Percentiles rank a stretch among this genome's conserved stretches.
These are phyloP conservation scores for Coenonympha glycerion DNA, from an alignment of 2,888 invertebrate genomes.

Conservation along the genomic window DNA sequence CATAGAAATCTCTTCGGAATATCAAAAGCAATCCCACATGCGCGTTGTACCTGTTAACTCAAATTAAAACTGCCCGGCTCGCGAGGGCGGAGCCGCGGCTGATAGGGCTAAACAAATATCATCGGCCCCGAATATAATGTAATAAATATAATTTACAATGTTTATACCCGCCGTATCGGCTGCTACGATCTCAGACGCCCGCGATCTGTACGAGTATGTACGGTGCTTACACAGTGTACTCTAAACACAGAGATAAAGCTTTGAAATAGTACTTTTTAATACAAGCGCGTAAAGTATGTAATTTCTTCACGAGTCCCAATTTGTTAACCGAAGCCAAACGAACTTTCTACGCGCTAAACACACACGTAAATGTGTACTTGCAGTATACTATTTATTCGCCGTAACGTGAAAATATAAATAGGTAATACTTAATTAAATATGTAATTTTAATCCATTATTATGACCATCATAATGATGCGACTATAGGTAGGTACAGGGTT, in stretches of 20 bases:
- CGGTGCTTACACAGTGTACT: conserved; percentile 39
- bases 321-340: too few species aligned
- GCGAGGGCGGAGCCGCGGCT: conserved; percentile 44
- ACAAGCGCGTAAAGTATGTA: conserved; percentile 27
- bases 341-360: too few species aligned
- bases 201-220: conserved; percentile 36
- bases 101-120: conserved; percentile 68
- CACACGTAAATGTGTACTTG: too few species aligned
- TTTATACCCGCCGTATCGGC: conserved; percentile 63
- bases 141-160: conserved; percentile 75
- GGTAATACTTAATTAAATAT: too few species aligned
- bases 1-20: background rate
- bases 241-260: background rate
- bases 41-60: conserved; percentile 15
- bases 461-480: too few species aligned
- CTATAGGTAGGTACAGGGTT: too few species aligned
- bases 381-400: too few species aligned
- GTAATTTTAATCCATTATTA: too few species aligned
- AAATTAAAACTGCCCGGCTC: conserved; percentile 25
- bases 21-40: conserved; percentile 10
- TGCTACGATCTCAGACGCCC: conserved; percentile 61
- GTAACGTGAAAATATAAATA: too few species aligned
- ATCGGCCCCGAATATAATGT: conserved; percentile 60
- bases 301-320: too few species aligned
- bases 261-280: too few species aligned